Evolutionary conservation across 2,888 invertebrate species (phyloP), one percentile per base, ranked within the genome.

Genomic region (Mythimna vitellina): DNA sequence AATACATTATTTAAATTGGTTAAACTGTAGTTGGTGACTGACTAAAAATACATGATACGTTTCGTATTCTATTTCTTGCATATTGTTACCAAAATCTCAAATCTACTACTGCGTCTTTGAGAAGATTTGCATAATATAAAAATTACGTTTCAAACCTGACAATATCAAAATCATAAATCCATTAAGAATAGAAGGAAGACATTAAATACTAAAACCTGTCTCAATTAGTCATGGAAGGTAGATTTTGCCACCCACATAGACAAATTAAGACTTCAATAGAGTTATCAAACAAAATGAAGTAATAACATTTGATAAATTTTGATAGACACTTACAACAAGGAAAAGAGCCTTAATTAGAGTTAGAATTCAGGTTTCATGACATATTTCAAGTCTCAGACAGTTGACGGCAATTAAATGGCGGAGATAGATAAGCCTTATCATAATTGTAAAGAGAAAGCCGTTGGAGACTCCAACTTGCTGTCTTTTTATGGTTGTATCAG

Each of bases 351-450:
- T 76, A 73, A 85, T 82, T 71, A n/a, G 60, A 66, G 66, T 22
- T 38, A 67, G 22, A 66, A 70, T 38, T 65, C 54, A 62, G 51
- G 66, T 74, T 68, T 82, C 61, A 61, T 73, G 73, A 76, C 60
- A 35, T 68, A 70, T 72, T 75, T 70, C 10, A 29, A 32, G 53
- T 32, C 12, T 38, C 20, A 46, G 56, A 73, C 62, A 63, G 60
- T 53, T 64, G 71, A 66, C 25, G 57, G 46, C 46, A 72, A 70
- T 67, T 73, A 75, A 82, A 63, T 54, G 25, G 70, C 53, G 20
- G 54, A 9, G 7, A 65, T 51, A 74, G 81, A 85, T 81, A 76
- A 82, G 56, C 10, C 42, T 76, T 85, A 85, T 76, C 78, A 85
- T 67, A 73, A 78, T n/a, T 17, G 32, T 51, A 32, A 56, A 12